phyloP scores from a whole-genome alignment of 2,888 invertebrate species.

The Acronicta aceris region DNA sequence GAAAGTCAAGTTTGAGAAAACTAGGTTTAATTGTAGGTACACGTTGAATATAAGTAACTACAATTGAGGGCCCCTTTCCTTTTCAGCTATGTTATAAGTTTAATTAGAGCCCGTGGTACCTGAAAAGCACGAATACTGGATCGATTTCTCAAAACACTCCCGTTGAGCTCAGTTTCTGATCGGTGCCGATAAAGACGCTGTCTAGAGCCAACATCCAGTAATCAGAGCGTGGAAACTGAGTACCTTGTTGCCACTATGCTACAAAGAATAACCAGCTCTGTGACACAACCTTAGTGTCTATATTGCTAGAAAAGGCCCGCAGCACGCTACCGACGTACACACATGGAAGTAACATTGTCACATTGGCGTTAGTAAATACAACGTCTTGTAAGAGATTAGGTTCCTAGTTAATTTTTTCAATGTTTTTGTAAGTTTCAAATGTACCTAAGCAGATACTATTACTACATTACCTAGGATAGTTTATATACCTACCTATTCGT shows the following conservation, averaged over 20 bases:
- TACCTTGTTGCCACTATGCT: constrained; percentile 76
- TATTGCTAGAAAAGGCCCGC: constrained; percentile 44
- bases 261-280: constrained; percentile 69
- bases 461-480: no score
- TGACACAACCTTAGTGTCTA: constrained; percentile 60
- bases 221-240: constrained; percentile 89
- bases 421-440: constrained; percentile 1
- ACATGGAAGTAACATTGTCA: constrained; percentile 57
- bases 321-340: constrained; percentile 48
- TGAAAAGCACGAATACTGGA: constrained; percentile 46
- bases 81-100: constrained; percentile 6
- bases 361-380: constrained; percentile 32
- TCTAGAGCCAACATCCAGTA: constrained; percentile 89
- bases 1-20: constrained; percentile 26
- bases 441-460: no score
- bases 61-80: no score
- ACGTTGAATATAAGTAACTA: no score
- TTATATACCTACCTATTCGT: no score
- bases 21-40: background rate
- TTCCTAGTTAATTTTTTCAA: constrained; percentile 6
- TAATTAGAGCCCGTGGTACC: constrained; percentile 27
- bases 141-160: constrained; percentile 73
- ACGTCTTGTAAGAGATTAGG: constrained; percentile 35
- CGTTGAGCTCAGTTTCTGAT: constrained; percentile 79
- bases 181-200: constrained; percentile 85